A percentile compares a stretch with the other conserved stretches of the same genome.
phyloP scores from a whole-genome alignment of 2,888 invertebrate genomes.

The Emmelina monodactyla region DNA sequence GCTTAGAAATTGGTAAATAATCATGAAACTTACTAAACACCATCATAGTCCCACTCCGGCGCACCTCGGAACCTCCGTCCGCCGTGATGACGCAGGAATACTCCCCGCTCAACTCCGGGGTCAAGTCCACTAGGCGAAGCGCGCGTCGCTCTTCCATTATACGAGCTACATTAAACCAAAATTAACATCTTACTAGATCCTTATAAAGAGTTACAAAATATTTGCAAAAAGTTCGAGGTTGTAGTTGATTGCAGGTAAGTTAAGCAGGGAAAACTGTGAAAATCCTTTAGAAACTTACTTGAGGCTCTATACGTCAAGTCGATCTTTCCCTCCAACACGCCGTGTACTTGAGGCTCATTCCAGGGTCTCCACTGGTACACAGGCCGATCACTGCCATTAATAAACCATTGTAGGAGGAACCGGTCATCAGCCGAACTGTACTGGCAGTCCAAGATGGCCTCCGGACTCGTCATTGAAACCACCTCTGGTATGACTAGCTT shows the following conservation, averaged over 20 bases:
- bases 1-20: neutral
- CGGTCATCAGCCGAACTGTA: constrained; percentile 19
- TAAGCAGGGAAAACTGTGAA: too few species aligned
- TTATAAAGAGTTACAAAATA: neutral
- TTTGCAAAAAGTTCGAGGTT: neutral
- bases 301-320: constrained; percentile 19
- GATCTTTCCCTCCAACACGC: constrained; percentile 18
- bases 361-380: constrained; percentile 23
- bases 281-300: constrained; percentile 20
- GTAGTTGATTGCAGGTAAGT: too few species aligned
- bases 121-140: constrained; percentile 18
- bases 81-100: constrained; percentile 18
- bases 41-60: constrained; percentile 19
- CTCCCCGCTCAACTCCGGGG: constrained; percentile 24
- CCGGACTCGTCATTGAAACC: constrained; percentile 16
- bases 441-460: constrained; percentile 22
- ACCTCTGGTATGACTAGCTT: constrained; percentile 24
- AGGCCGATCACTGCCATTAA: constrained; percentile 16
- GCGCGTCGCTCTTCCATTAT: constrained; percentile 3
- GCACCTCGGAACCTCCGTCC: constrained; percentile 7
- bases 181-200: neutral
- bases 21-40: constrained; percentile 23
- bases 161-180: neutral
- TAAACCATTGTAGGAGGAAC: constrained; percentile 23
- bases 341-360: constrained; percentile 16